phyloP scores from a whole-genome alignment of 2,888 invertebrate species.

The Tetragonisca angustula region DNA sequence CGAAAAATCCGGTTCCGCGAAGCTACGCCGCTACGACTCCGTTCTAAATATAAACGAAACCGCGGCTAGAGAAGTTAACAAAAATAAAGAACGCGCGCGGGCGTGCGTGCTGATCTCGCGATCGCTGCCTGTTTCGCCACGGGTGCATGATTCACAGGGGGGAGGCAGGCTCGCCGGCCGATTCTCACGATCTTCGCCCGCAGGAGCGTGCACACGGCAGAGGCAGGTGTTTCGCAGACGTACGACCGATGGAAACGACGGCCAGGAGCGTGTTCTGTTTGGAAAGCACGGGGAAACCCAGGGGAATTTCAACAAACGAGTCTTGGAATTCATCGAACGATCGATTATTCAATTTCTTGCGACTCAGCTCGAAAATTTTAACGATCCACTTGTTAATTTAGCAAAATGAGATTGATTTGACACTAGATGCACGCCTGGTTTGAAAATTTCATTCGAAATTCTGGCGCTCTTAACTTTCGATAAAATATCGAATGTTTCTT shows the following conservation, averaged over 20 bases:
- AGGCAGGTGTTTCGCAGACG: constrained; percentile 15
- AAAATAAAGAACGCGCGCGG: constrained; percentile 22
- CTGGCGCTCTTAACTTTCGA: too few species aligned
- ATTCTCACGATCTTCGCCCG: constrained; percentile 62
- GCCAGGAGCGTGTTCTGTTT: background rate
- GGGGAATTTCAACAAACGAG: background rate
- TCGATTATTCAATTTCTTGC: too few species aligned
- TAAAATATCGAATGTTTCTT: too few species aligned
- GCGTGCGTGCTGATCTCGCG: constrained; percentile 7
- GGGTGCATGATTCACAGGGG: constrained; percentile 25
- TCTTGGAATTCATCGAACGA: too few species aligned
- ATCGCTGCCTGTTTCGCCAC: background rate
- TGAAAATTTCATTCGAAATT: too few species aligned
- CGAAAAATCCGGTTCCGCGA: constrained; percentile 10
- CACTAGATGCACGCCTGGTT: too few species aligned
- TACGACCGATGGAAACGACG: constrained; percentile 10
- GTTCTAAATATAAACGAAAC: constrained; percentile 26
- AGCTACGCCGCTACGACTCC: background rate
- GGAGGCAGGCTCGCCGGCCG: background rate
- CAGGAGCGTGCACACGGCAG: constrained; percentile 2
- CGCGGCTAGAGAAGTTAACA: background rate
- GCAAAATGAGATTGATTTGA: too few species aligned
- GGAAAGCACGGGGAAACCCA: background rate
- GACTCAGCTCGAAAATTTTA: too few species aligned
- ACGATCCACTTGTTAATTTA: too few species aligned